A percentile compares a stretch with the other conserved stretches of the same genome.
phyloP scores from a whole-genome alignment of 2,888 invertebrate species.

The Eurois occulta region DNA sequence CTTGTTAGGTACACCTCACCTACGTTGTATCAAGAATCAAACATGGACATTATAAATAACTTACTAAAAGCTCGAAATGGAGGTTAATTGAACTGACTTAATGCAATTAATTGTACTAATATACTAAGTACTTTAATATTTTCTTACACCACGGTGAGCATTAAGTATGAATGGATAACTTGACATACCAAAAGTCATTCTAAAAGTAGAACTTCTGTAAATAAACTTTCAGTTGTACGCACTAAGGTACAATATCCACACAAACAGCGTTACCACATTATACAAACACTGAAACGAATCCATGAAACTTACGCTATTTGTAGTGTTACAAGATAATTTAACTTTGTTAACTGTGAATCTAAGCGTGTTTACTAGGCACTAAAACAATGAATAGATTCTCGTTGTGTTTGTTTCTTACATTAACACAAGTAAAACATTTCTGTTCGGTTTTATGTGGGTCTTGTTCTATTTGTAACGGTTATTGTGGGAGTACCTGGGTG shows the following conservation, averaged over 20 bases:
- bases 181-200: background rate
- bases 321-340: constrained; percentile 29
- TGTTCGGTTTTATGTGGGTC: constrained; percentile 25
- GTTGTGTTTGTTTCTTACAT: constrained; percentile 36
- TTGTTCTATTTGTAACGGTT: constrained; percentile 31
- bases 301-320: constrained; percentile 16
- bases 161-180: too few relatives aligned
- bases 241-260: constrained; percentile 16
- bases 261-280: constrained; percentile 26
- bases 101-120: too few relatives aligned
- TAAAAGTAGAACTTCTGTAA: constrained; percentile 20
- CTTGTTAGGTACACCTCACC: too few relatives aligned
- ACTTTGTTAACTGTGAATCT: constrained; percentile 36
- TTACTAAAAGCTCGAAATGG: too few relatives aligned
- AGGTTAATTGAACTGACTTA: too few relatives aligned
- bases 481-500: constrained; percentile 1
- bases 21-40: too few relatives aligned
- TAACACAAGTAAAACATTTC: constrained; percentile 26
- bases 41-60: too few relatives aligned
- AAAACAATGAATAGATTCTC: constrained; percentile 33
- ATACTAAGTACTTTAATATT: too few relatives aligned
- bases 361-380: constrained; percentile 33
- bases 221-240: background rate
- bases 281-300: constrained; percentile 42
- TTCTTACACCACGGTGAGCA: too few relatives aligned